These are phyloP conservation scores for Lucilia cuprina DNA, from an alignment of 1,140 invertebrate species.

Conservation along the genomic window DNA sequence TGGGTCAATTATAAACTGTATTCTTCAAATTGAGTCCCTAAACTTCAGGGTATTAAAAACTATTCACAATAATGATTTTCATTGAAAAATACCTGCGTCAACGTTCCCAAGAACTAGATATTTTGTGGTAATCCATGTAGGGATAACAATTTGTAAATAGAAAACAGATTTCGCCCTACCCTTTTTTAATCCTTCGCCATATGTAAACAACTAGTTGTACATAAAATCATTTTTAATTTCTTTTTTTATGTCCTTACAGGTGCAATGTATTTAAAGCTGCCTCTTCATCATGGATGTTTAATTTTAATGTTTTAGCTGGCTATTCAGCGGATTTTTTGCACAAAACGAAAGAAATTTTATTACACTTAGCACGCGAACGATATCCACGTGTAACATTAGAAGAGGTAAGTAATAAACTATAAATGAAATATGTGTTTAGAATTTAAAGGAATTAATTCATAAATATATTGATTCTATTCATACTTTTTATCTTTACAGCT, in stretches of 20 bases:
- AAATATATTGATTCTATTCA: not conserved
- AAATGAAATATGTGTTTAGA: not conserved
- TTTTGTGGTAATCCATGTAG: too few species aligned
- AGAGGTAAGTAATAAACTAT: constrained; percentile 64
- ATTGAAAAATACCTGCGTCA: too few species aligned
- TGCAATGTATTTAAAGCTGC: constrained; percentile 88
- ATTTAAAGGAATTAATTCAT: not conserved
- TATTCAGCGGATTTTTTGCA: constrained; percentile 79
- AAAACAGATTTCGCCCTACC: not conserved
- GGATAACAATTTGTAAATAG: not conserved
- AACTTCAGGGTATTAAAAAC: too few species aligned
- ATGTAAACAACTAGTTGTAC: not conserved
- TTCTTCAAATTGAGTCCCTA: too few species aligned
- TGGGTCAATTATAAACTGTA: too few species aligned
- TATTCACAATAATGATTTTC: too few species aligned
- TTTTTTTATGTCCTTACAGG: constrained; percentile 53
- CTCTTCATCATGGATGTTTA: constrained; percentile 89
- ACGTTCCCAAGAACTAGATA: too few species aligned
- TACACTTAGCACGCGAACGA: constrained; percentile 77
- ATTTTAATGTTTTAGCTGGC: constrained; percentile 83
- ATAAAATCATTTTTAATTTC: not conserved
- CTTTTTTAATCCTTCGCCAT: not conserved
- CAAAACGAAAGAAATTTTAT: constrained; percentile 77
- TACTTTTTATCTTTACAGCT: constrained; percentile 43
- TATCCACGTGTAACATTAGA: constrained; percentile 77